Evolutionary conservation across 2,888 invertebrate genomes (phyloP).

Genomic region (Orthonevra nobilis): DNA sequence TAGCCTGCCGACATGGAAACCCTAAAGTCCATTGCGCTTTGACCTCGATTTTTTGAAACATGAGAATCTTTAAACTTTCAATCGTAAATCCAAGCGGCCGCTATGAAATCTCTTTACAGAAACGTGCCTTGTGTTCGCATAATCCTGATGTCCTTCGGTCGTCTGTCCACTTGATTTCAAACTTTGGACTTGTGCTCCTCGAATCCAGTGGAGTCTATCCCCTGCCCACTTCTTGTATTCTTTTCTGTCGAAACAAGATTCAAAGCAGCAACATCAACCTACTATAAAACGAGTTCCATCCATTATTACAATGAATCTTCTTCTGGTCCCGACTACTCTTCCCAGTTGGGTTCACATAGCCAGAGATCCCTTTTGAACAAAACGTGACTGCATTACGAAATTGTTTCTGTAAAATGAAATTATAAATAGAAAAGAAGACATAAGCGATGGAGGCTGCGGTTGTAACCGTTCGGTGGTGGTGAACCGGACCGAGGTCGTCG

Average conservation of each 20-base stretch:
- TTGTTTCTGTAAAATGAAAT: slow-evolving; percentile 63
- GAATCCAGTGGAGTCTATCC: slow-evolving; percentile 62
- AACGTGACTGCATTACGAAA: slow-evolving; percentile 70
- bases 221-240: slow-evolving; percentile 33
- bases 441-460: too few species aligned
- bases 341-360: slow-evolving; percentile 19
- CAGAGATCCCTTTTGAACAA: slow-evolving; percentile 62
- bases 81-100: slow-evolving; percentile 46
- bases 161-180: slow-evolving; percentile 59
- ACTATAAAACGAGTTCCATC: slow-evolving; percentile 33
- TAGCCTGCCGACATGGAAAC: not conserved
- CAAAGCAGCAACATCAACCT: slow-evolving; percentile 51
- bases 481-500: slow-evolving; percentile 4
- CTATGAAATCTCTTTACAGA: slow-evolving; percentile 32
- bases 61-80: slow-evolving; percentile 30
- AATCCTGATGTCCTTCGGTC: slow-evolving; percentile 58
- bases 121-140: slow-evolving; percentile 50
- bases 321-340: slow-evolving; percentile 3
- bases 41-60: slow-evolving; percentile 18
- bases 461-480: not conserved
- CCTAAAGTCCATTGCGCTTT: not conserved
- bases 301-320: slow-evolving; percentile 56
- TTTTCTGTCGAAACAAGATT: slow-evolving; percentile 4
- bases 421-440: slow-evolving; percentile 41
- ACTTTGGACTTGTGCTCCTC: slow-evolving; percentile 57